Base-by-base conservation (phyloP, 2,888 invertebrate genomes). In the Ichneumoninae sp. region DNA sequence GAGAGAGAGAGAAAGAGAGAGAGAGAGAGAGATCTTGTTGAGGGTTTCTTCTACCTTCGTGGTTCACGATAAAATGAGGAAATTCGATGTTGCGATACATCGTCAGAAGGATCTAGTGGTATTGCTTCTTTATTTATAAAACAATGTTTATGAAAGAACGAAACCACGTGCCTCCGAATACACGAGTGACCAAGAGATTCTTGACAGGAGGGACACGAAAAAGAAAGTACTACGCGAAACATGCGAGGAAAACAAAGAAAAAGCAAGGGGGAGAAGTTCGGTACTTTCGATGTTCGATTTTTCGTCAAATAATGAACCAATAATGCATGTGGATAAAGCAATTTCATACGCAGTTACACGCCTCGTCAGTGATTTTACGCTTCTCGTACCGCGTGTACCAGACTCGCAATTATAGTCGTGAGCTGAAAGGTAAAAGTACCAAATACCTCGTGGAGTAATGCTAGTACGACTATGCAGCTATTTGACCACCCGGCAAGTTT, bases 311-410 rank as follows among this genome's bases (percentile, higher is more conserved):
- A 78, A 78, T 52, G 16, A 78, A 74, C 40, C 73, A 68, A 77
- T 71, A 78, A 83, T 19, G 19, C 68, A 69, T 60, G 68, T 33
- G 73, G 71, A 78, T 74, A 33, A 83, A 83, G 68, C 73, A 78
- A 83, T 83, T 83, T 78, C 78, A 83, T 83, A 83, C 78, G 73
- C 60, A 47, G 73, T 78, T 83, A 78, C 60, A 78, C 73, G 77
- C 78, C 73, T 83, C 33, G 71, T n/a, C 71, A 71, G 65, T 47
- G 57, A 10, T 63, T 68, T 50, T 73, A 74, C 73, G 83, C 69
- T 83, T 78, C 50, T 68, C 50, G 66, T 68, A 68, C 40, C n/a
- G 30, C 22, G 36, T 26, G 68, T 19, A 60, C 60, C 68, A 66
- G 71, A 77, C 47, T 77, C 69, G 60, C 69, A 60, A 69, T 78